phyloP scores from a whole-genome alignment of 1,140 invertebrate species.

The Cotesia typhae region DNA sequence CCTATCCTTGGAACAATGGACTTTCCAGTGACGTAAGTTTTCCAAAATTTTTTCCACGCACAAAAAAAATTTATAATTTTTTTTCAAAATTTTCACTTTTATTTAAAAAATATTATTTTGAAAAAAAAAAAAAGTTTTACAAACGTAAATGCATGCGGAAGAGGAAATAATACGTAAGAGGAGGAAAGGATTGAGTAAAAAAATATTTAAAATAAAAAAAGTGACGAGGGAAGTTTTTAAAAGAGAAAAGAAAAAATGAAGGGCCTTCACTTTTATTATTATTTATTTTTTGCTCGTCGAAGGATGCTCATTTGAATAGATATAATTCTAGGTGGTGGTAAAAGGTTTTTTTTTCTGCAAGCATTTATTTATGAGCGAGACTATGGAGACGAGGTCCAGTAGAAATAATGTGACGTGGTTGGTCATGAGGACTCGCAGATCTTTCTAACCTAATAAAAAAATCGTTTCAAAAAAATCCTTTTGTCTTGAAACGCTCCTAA shows the following conservation, averaged over 20 bases:
- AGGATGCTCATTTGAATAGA: constrained; percentile 59
- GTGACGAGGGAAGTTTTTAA: constrained; percentile 13
- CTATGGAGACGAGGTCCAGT: constrained; percentile 11
- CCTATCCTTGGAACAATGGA: constrained; percentile 71
- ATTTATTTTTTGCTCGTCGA: constrained; percentile 18
- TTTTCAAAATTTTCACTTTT: not conserved
- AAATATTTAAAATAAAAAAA: constrained; percentile 2
- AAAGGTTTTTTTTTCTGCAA: constrained; percentile 30
- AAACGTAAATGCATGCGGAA: constrained; percentile 49
- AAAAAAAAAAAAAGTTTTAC: constrained; percentile 48
- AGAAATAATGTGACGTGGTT: constrained; percentile 29
- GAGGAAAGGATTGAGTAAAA: constrained; percentile 11
- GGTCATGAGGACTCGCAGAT: constrained; percentile 25
- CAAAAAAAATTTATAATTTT: not conserved
- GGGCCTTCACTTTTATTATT: not conserved
- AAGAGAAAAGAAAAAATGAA: constrained; percentile 27
- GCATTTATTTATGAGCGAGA: constrained; percentile 25
- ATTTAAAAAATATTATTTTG: not conserved
- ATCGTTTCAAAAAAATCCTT: constrained; percentile 1
- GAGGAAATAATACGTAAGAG: constrained; percentile 48
- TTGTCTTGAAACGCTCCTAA: constrained; percentile 27
- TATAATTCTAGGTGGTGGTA: constrained; percentile 38
- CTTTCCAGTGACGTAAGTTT: constrained; percentile 67
- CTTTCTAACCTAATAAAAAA: constrained; percentile 1
- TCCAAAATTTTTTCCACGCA: not conserved